Conservation (phyloP, 2,113 vertebrate genomes). For the Paraplagusia blochii region DNA sequence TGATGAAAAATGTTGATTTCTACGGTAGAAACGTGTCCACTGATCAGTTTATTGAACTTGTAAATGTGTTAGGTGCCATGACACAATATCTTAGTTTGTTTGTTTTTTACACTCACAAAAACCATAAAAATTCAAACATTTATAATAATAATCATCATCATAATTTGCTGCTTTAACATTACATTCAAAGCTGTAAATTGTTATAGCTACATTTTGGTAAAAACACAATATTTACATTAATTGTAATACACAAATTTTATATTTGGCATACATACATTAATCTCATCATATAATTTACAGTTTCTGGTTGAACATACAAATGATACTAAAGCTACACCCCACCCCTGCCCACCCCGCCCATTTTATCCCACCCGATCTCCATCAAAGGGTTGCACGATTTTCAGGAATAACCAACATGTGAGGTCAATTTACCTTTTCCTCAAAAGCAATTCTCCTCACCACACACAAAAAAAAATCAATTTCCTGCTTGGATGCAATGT, state of each 20-base stretch:
- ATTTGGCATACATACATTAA: constrained; percentile 99
- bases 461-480: constrained; percentile 29
- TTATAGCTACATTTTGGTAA: constrained; percentile 99
- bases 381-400: constrained; percentile 53
- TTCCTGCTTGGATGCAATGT: constrained; percentile 40
- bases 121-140: constrained; percentile 99
- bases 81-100: constrained; percentile 82
- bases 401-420: constrained; percentile 37
- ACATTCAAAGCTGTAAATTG: constrained; percentile 99
- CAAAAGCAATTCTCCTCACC: constrained; percentile 39
- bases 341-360: background rate
- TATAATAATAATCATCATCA: constrained; percentile 89
- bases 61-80: constrained; percentile 81
- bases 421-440: constrained; percentile 7
- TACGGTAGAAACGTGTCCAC: constrained; percentile 20
- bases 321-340: constrained; percentile 67
- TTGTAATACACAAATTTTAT: constrained; percentile 93
- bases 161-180: constrained; percentile 95
- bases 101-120: constrained; percentile 91
- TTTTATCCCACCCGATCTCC: too few relatives aligned
- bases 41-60: constrained; percentile 77
- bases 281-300: constrained; percentile 91
- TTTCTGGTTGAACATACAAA: constrained; percentile 82
- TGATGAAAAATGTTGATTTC: background rate
- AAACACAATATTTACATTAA: constrained; percentile 99